Evolutionary conservation across 2,797 vertebrate species (phyloP), one percentile per base, ranked within the genome.

Genomic region (Gephyroberyx darwinii): DNA sequence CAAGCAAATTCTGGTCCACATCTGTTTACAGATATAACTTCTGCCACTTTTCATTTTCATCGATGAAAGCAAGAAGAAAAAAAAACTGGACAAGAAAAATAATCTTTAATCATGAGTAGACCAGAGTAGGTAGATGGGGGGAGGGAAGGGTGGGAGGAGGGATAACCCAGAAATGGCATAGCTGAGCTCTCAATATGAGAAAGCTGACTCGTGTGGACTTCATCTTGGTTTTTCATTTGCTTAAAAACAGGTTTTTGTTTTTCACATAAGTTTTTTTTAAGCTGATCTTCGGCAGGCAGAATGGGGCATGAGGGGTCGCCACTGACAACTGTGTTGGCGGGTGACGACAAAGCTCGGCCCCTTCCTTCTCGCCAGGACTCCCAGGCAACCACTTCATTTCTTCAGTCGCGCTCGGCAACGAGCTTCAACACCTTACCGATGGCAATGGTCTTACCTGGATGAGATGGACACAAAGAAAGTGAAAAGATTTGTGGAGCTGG

Each of bases 131-230:
- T 66, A 72, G 56, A 63, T 66, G 73, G 78, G 26, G 26, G 26
- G 26, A 26, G 22, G 22, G 79, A 71, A 52, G 71, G 80, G 70
- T 72, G 80, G 69, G 82, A 89, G 84, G 82, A 85, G 91, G 94
- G 95, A 92, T 95, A 94, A 93, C 95, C 94, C 86, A 78, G 93
- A 94, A 94, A 95, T 96, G 96, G 95, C 96, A 97, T 96, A 97
- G 96, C 96, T 95, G 96, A 98, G 97, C 97, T 99, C 97, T 98
- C 97, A 99, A 99, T 99, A 98, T 98, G 97, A 99, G 97, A 99
- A 97, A 97, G 97, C 97, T 95, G 96, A 96, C 96, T 95, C 92
- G 94, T 96, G 96, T 97, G 96, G 95, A 96, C 95, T 91, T 87
- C 83, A 83, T 90, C 86, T 91, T 86, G 81, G 80, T 88, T 90